Base-by-base conservation (phyloP, 2,797 vertebrate genomes). In the Jordanella pulchra region DNA sequence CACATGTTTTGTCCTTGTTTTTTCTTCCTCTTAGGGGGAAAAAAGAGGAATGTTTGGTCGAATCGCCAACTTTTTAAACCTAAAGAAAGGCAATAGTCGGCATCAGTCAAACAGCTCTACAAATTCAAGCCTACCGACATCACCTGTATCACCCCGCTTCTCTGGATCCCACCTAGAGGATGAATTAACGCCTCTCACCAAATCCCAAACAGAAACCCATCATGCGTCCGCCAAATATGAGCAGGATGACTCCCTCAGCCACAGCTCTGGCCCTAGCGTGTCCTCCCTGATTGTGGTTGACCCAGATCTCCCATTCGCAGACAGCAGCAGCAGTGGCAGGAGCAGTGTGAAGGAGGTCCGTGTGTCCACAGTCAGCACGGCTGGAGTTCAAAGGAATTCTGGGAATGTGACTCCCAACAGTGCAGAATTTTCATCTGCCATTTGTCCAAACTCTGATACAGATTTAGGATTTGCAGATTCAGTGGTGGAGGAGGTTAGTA, bases 281-380 rank as follows among this genome's bases (percentile, higher is more conserved):
- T 50, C 51, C 11, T 94, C 91, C 25, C 14, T 85, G 60, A 3
- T 64, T 6, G 21, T 65, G 0, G 75, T 79, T 54, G 90, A 80
- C 1, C 82, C 72, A 0, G 86, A 91, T 5, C 5, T 94, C 35
- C 93, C 93, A 0, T 95, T 95, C 1, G 93, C 90, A 0, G 92
- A 95, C 61, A 94, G 92, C 0, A 80, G 82, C 84, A 93, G 93
- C 83, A 92, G 91, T 1, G 80, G 90, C 54, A 76, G 50, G 11
- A 80, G 88, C 70, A 95, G 94, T 0, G 90, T 95, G 60, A 89
- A 87, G 77, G 93, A 93, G 76, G 77, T 90, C 70, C 67, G 56
- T 3, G 58, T 87, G 25, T 77, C 79, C 75, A 81, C 69, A 39
- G 23, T 87, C 15, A 89, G 83, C 67, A 63, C 25, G 2, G 54